phyloP scores from a whole-genome alignment of 2,888 invertebrate genomes.

The Anarsia innoxiella region DNA sequence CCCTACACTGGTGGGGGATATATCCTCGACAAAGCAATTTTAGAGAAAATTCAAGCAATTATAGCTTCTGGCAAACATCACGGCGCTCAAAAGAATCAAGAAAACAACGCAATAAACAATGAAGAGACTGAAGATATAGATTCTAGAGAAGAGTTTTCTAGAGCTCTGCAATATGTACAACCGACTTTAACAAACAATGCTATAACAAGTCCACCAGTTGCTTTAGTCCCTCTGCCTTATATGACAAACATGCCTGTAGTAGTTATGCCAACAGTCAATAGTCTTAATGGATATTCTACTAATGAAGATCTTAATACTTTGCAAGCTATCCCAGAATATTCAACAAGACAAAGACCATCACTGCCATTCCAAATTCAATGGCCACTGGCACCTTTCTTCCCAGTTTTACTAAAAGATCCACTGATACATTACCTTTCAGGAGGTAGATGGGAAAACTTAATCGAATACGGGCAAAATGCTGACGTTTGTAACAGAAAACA shows the following conservation, averaged over 20 bases:
- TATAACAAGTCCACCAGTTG: conserved; percentile 7
- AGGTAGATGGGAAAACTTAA: conserved; percentile 69
- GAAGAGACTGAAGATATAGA: conserved; percentile 28
- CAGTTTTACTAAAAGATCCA: conserved; percentile 75
- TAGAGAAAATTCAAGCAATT: conserved; percentile 54
- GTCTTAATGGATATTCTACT: conserved; percentile 17
- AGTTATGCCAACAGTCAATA: conserved; percentile 34
- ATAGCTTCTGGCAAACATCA: conserved; percentile 50
- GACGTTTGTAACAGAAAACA: conserved; percentile 65
- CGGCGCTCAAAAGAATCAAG: conserved; percentile 19
- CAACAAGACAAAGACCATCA: conserved; percentile 38
- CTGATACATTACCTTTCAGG: conserved; percentile 62
- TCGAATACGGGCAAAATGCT: conserved; percentile 76
- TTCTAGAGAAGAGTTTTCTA: conserved; percentile 29
- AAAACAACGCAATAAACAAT: conserved; percentile 30
- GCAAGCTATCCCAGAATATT: conserved; percentile 29
- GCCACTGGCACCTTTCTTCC: conserved; percentile 73
- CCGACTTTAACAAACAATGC: conserved; percentile 5
- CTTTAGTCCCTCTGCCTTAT: conserved; percentile 35
- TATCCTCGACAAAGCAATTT: conserved; percentile 45
- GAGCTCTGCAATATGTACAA: conserved; percentile 22
- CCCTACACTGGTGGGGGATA: conserved; percentile 37
- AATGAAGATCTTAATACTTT: conserved; percentile 29
- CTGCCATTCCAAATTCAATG: conserved; percentile 49
- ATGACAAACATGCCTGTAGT: conserved; percentile 48